Percentiles rank a stretch among this genome's conserved stretches.
Evolutionary conservation across 2,113 vertebrate genomes (phyloP).

Genomic region (Urocynchramus pylzowi): DNA sequence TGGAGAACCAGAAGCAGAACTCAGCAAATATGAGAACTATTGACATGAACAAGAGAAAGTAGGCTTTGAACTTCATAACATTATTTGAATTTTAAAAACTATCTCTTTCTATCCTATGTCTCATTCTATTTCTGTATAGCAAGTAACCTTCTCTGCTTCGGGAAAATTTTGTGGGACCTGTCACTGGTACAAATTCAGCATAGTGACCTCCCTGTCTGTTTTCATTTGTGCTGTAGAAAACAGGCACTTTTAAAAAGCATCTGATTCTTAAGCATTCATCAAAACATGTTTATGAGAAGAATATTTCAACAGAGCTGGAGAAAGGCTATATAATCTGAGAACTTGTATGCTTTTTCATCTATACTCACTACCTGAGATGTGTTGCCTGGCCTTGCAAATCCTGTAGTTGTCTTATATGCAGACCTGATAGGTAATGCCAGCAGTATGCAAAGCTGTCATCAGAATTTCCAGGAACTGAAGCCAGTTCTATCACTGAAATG

Average conservation of each 20-base stretch:
- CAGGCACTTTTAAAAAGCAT: not conserved
- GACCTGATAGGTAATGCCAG: not conserved
- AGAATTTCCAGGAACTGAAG: not conserved
- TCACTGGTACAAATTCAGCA: not conserved
- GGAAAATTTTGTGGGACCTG: not conserved
- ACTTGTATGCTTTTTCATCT: not conserved
- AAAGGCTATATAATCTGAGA: not conserved
- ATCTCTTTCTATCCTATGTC: not conserved
- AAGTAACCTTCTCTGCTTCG: not conserved
- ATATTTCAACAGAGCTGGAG: not conserved
- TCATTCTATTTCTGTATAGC: not conserved
- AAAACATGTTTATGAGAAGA: not conserved
- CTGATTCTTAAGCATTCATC: not conserved
- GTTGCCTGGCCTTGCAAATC: not conserved
- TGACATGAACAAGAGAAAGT: not conserved
- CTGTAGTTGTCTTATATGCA: not conserved
- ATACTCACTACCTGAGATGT: not conserved
- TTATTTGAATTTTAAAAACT: not conserved
- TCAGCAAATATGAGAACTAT: not conserved
- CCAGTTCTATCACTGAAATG: not conserved
- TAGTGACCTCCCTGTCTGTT: not conserved
- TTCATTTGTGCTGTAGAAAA: not conserved
- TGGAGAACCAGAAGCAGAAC: not conserved
- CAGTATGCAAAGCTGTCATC: not conserved
- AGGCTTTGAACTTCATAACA: not conserved